Conservation (phyloP, 1,140 invertebrate species). For the Octopus sinensis region DNA sequence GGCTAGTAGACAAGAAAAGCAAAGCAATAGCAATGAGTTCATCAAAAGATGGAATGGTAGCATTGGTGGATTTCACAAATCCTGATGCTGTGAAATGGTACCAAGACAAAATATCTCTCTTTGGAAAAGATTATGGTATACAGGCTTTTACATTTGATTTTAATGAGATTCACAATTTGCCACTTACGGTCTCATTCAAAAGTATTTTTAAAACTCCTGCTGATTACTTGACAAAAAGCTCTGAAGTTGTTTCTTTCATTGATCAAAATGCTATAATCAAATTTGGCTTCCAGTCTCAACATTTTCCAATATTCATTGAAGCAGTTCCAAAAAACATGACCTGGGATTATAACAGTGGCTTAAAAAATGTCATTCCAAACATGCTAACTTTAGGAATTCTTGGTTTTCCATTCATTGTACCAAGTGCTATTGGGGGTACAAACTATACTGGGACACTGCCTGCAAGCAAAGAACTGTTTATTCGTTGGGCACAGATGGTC, state of each 20-base stretch:
- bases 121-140: constrained; percentile 27
- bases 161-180: constrained; percentile 27
- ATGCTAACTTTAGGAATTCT: constrained; percentile 78
- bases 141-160: constrained; percentile 36
- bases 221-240: constrained; percentile 24
- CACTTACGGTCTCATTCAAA: constrained; percentile 35
- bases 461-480: constrained; percentile 74
- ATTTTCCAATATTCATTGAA: constrained; percentile 74
- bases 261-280: constrained; percentile 60
- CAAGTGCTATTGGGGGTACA: constrained; percentile 91
- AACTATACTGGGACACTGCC: constrained; percentile 56
- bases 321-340: constrained; percentile 82
- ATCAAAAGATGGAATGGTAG: constrained; percentile 46
- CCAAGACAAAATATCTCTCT: constrained; percentile 57
- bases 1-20: constrained; percentile 28
- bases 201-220: constrained; percentile 20
- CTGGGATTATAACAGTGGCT: constrained; percentile 76
- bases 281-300: constrained; percentile 74
- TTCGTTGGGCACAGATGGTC: constrained; percentile 83
- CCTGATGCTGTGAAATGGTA: constrained; percentile 70
- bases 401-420: constrained; percentile 81
- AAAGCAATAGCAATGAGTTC: constrained; percentile 30
- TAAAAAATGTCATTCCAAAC: constrained; percentile 69
- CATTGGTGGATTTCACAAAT: constrained; percentile 63
- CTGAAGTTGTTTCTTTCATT: constrained; percentile 22